phyloP scores from a whole-genome alignment of 2,113 vertebrate genomes.

The Desmodus rotundus region DNA sequence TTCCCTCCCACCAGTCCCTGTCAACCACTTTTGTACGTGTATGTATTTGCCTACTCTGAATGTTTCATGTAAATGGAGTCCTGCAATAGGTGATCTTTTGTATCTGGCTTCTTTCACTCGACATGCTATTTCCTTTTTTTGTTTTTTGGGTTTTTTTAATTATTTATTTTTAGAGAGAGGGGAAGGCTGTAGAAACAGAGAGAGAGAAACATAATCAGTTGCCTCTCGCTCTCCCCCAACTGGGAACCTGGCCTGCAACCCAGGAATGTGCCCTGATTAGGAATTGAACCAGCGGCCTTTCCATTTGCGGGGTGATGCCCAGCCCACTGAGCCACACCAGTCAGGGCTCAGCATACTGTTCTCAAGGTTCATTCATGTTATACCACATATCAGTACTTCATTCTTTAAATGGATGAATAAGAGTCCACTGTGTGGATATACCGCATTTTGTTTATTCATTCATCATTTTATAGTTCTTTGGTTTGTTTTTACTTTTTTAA shows the following conservation, averaged over 20 bases:
- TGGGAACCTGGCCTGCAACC: no score
- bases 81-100: constrained; percentile 3
- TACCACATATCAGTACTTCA: not conserved
- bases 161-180: no score
- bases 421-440: not conserved
- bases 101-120: not conserved
- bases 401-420: not conserved
- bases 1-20: not conserved
- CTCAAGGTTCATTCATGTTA: constrained; percentile 18
- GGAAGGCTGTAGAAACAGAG: no score
- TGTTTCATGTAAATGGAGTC: not conserved
- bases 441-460: not conserved
- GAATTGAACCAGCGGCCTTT: no score
- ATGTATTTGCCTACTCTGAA: no score
- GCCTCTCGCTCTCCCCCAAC: no score
- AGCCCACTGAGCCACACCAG: no score
- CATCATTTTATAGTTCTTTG: constrained; percentile 1
- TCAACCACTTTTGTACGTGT: not conserved
- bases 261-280: no score
- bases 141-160: no score
- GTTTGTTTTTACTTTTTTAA: constrained; percentile 11
- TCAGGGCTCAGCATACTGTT: not conserved
- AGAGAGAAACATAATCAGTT: no score
- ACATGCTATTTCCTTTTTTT: no score
- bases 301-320: no score